These are phyloP conservation scores for Mimas tiliae DNA, from an alignment of 2,888 invertebrate species.

Conservation along the genomic window DNA sequence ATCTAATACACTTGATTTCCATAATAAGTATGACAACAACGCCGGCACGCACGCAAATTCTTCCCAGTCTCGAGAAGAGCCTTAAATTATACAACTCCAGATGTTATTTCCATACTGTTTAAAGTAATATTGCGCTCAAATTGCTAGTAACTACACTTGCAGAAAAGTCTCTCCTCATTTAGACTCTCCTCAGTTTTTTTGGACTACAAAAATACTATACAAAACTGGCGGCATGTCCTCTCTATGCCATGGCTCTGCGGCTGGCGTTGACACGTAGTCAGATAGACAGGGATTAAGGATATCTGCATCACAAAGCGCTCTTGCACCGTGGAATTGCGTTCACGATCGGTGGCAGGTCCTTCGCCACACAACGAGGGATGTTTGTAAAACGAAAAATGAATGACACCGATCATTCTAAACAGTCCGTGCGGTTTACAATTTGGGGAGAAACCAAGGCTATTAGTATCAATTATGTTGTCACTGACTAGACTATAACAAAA, in stretches of 20 bases:
- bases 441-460: background rate
- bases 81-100: too few relatives aligned
- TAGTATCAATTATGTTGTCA: background rate
- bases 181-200: too few relatives aligned
- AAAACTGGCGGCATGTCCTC: background rate
- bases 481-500: too few relatives aligned
- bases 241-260: conserved; percentile 37
- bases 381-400: conserved; percentile 19
- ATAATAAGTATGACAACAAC: too few relatives aligned
- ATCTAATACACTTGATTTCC: too few relatives aligned
- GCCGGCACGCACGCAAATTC: too few relatives aligned
- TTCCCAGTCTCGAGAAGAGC: too few relatives aligned
- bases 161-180: too few relatives aligned
- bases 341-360: conserved; percentile 25
- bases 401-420: conserved; percentile 5
- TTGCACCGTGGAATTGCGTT: conserved; percentile 47
- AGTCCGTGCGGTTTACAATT: conserved; percentile 18
- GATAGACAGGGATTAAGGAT: conserved; percentile 81
- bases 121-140: too few relatives aligned
- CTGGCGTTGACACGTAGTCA: conserved; percentile 77
- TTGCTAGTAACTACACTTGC: too few relatives aligned
- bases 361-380: conserved; percentile 6
- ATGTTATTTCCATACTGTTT: too few relatives aligned
- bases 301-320: conserved; percentile 81
- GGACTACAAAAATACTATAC: background rate